These are phyloP conservation scores for Empis stercorea DNA, from an alignment of 2,888 invertebrate genomes.

Conservation along the genomic window DNA sequence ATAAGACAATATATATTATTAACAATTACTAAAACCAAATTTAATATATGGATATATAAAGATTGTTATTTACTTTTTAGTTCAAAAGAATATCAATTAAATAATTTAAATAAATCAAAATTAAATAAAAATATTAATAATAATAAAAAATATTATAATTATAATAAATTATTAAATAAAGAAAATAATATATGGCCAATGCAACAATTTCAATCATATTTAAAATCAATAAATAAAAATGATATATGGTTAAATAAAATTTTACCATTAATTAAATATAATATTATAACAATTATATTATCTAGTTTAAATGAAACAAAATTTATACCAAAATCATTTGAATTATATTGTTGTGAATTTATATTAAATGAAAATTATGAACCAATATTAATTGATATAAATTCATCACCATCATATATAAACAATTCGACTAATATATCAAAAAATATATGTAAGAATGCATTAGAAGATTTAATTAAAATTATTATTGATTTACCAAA, in stretches of 20 bases:
- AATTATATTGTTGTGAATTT: conserved; percentile 87
- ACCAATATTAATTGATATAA: conserved; percentile 88
- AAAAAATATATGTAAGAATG: conserved; percentile 64
- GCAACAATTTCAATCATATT: conserved; percentile 52
- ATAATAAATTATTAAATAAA: conserved; percentile 39
- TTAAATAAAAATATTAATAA: conserved; percentile 48
- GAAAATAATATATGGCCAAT: conserved; percentile 78
- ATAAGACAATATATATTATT: conserved; percentile 76
- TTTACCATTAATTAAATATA: conserved; percentile 74
- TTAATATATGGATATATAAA: conserved; percentile 77
- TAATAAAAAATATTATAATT: too few relatives aligned
- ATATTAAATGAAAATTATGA: conserved; percentile 71
- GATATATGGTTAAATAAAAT: conserved; percentile 57
- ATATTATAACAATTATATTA: conserved; percentile 65
- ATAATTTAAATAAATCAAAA: conserved; percentile 72
- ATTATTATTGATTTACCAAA: conserved; percentile 43
- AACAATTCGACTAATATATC: conserved; percentile 70
- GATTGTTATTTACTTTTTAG: conserved; percentile 79
- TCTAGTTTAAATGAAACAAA: conserved; percentile 63
- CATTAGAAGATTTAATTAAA: conserved; percentile 75
- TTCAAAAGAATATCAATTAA: conserved; percentile 64
- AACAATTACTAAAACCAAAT: conserved; percentile 55
- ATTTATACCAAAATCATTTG: conserved; percentile 62
- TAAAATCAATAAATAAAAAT: conserved; percentile 33
- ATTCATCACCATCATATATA: conserved; percentile 73